A percentile compares a stretch with the other conserved stretches of the same genome.
Evolutionary conservation across 2,113 vertebrate genomes (phyloP).

Genomic region (Leuciscus idus): DNA sequence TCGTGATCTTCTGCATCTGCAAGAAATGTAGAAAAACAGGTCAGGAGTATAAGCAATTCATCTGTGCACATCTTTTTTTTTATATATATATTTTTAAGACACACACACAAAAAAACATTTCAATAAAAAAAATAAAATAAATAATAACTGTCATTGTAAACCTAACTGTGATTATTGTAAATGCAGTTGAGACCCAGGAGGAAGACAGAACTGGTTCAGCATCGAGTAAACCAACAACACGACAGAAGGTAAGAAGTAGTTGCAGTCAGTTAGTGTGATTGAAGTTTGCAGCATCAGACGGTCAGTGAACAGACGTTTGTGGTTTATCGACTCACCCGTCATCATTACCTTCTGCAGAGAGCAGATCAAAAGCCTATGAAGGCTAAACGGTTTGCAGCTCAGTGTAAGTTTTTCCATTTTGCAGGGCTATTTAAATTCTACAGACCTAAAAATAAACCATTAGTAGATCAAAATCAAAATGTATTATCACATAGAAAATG

Average conservation of each 20-base stretch:
- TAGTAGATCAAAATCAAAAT: too few relatives aligned
- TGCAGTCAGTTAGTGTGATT: background rate
- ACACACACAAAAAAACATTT: too few relatives aligned
- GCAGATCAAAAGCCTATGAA: background rate
- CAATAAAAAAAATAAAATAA: too few relatives aligned
- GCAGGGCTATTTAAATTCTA: background rate
- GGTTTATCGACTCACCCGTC: background rate
- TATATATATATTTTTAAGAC: too few relatives aligned
- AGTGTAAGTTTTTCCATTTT: background rate
- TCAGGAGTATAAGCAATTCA: background rate
- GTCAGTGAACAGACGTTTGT: background rate
- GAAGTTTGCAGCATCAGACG: background rate
- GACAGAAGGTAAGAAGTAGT: background rate
- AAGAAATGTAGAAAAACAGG: background rate
- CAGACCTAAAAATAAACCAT: too few relatives aligned
- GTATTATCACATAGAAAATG: too few relatives aligned
- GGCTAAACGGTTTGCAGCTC: background rate
- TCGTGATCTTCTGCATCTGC: background rate
- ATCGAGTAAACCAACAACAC: background rate
- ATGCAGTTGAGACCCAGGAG: background rate
- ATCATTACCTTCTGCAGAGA: background rate
- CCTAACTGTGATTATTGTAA: too few relatives aligned
- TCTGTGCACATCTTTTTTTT: background rate
- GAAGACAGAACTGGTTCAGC: background rate
- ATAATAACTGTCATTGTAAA: background rate